These are phyloP conservation scores for Cebidichthys violaceus DNA, from an alignment of 2,113 vertebrate genomes.

Conservation along the genomic window DNA sequence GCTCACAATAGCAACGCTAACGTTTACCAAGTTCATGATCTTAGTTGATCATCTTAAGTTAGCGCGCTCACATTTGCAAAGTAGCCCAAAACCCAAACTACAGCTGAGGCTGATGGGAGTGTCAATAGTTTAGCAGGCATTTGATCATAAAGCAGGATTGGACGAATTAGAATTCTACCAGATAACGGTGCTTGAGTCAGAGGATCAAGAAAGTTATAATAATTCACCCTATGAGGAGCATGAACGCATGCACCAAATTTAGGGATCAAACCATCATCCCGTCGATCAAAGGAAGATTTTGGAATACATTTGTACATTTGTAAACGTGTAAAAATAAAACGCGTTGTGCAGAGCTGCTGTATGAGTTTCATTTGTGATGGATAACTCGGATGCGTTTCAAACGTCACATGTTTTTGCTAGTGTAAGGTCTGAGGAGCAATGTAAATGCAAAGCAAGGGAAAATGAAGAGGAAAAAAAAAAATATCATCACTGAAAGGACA, in stretches of 20 bases:
- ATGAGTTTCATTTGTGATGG: neutral
- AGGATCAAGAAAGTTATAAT: neutral
- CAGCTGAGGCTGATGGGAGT: neutral
- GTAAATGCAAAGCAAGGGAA: conserved; percentile 37
- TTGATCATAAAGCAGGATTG: neutral
- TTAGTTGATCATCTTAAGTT: neutral
- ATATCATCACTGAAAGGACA: conserved; percentile 42
- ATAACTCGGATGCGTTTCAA: conserved; percentile 5
- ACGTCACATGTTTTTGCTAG: conserved; percentile 11
- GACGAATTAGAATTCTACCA: neutral
- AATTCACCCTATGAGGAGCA: neutral
- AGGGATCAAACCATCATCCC: neutral
- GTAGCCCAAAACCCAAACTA: neutral
- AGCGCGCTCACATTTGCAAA: neutral
- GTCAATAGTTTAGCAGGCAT: neutral
- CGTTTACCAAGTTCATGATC: neutral
- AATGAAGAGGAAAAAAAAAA: conserved; percentile 9
- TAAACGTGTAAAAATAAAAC: neutral
- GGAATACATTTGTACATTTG: neutral
- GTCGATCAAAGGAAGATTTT: neutral
- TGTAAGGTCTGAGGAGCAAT: conserved; percentile 25
- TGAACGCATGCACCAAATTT: neutral
- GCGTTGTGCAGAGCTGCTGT: neutral
- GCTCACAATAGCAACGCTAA: neutral
- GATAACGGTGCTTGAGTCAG: neutral